Percentiles rank a stretch among this genome's conserved stretches.
phyloP scores from a whole-genome alignment of 2,113 vertebrate species.

The Mustela lutreola region DNA sequence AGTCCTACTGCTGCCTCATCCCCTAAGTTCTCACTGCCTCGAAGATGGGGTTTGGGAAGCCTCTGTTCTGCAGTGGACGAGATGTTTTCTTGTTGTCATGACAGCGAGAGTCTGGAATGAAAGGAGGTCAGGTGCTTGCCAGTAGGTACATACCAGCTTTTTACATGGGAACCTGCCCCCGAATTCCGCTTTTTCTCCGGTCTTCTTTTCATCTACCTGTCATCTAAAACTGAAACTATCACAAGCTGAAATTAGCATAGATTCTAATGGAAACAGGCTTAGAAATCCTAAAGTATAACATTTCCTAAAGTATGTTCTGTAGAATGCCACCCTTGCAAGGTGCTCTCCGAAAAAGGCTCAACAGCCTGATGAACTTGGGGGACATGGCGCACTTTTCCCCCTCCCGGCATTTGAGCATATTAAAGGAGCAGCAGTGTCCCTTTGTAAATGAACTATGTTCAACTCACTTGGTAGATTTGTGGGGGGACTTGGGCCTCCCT shows the following conservation, averaged over 20 bases:
- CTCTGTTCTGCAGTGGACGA: background rate
- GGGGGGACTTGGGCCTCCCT: background rate
- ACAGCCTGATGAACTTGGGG: background rate
- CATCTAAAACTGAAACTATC: slow-evolving; percentile 3
- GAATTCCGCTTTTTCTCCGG: background rate
- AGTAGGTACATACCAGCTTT: background rate
- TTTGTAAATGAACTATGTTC: background rate
- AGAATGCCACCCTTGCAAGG: background rate
- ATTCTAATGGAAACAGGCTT: background rate
- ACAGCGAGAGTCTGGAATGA: background rate
- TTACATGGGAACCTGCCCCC: background rate
- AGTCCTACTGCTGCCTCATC: background rate
- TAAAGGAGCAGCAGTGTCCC: background rate
- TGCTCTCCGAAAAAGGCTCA: background rate
- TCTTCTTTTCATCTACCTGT: background rate
- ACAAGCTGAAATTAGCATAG: background rate
- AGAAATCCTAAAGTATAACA: background rate
- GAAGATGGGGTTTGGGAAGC: background rate
- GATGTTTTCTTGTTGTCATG: background rate
- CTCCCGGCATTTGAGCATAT: background rate
- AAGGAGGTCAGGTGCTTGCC: no score
- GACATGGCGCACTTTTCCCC: fast-evolving
- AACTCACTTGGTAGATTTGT: background rate
- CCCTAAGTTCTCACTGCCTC: background rate
- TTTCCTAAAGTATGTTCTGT: background rate